Conservation (phyloP, 2,113 vertebrate genomes). For the Coryphaenoides rupestris region DNA sequence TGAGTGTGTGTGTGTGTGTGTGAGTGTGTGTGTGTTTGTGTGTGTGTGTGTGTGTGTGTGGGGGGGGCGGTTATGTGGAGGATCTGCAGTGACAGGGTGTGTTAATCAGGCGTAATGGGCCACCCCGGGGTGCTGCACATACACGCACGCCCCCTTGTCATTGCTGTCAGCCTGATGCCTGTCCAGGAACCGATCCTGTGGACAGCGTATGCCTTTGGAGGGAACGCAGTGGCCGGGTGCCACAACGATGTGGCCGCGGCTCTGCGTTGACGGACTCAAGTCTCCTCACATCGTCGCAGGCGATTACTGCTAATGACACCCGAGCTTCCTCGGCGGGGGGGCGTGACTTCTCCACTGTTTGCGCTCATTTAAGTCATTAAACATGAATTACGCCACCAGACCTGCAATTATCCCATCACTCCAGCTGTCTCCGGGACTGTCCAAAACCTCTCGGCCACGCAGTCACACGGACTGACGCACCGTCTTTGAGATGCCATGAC, state of each 20-base stretch:
- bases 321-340: constrained; percentile 33
- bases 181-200: constrained; percentile 13
- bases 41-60: too few species aligned
- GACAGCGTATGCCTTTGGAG: constrained; percentile 47
- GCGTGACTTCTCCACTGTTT: constrained; percentile 19
- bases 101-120: too few species aligned
- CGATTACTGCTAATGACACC: constrained; percentile 58
- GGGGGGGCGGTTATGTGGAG: too few species aligned
- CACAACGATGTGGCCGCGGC: constrained; percentile 30
- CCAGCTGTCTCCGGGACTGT: constrained; percentile 1
- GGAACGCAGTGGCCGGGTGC: constrained; percentile 37
- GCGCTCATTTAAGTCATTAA: constrained; percentile 41
- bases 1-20: too few species aligned
- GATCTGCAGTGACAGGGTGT: too few species aligned
- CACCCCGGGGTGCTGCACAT: not conserved
- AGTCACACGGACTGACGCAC: not conserved
- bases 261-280: constrained; percentile 34
- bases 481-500: too few species aligned
- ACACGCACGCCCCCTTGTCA: not conserved
- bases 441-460: not conserved
- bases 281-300: constrained; percentile 52
- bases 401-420: constrained; percentile 40
- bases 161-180: constrained; percentile 9
- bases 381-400: constrained; percentile 36
- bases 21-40: too few species aligned